A percentile compares a stretch with the other conserved stretches of the same genome.
Conservation (phyloP, 2,797 vertebrate genomes). For the Alouatta caraya region DNA sequence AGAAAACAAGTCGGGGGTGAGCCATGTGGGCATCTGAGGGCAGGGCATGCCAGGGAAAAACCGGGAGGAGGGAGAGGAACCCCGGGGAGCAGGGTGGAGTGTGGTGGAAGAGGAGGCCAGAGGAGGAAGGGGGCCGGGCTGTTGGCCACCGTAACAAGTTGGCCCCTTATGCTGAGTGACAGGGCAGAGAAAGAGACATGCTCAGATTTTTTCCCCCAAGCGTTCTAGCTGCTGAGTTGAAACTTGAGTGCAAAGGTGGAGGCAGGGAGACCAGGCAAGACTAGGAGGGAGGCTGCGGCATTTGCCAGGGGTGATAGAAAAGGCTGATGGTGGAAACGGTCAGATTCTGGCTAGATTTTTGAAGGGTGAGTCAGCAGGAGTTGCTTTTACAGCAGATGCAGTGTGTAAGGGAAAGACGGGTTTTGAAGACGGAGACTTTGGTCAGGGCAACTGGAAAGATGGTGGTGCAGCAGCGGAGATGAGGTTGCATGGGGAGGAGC, state of each 20-base stretch:
- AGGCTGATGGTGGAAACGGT: fast-evolving
- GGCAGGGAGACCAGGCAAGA: background rate
- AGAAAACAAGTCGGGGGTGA: background rate
- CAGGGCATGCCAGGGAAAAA: background rate
- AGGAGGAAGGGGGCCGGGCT: background rate
- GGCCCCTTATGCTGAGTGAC: background rate
- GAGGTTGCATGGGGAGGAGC: background rate
- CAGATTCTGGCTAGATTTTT: background rate
- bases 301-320: fast-evolving
- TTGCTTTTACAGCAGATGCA: background rate
- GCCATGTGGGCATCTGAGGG: background rate
- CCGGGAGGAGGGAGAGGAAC: background rate
- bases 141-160: background rate
- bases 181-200: background rate
- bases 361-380: background rate
- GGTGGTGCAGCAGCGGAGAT: too few species aligned
- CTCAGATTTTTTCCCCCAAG: background rate
- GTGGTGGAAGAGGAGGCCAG: background rate
- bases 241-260: background rate
- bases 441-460: background rate
- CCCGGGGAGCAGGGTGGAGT: background rate
- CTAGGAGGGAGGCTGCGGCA: background rate
- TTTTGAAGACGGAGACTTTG: background rate
- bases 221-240: background rate
- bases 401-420: background rate